Evolutionary conservation across 2,888 invertebrate species (phyloP), one percentile per base, ranked within the genome.

Genomic region (Eueremaeus valkanovi): DNA sequence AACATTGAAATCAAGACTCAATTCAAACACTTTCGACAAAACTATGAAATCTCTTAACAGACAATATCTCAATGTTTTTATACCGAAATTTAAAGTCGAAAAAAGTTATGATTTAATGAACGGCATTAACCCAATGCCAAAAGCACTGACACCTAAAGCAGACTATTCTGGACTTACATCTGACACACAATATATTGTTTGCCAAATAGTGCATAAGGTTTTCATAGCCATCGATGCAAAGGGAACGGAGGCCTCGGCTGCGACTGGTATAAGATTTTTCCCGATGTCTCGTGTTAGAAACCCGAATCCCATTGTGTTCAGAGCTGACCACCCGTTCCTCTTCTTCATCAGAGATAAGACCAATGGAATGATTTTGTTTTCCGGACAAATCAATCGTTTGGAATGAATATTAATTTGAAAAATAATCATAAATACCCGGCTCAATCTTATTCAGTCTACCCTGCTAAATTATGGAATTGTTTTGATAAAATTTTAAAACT

Each of bases 301-400:
- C 2, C n/a, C n/a, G 11, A 11, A 33, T 5, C 8, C 36, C 3
- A 63, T n/a, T 18, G 5, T 18, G n/a, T 63, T 63, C 33, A 63
- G n/a, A 63, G 63, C 63, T 33, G 63, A 63, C 21, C 63, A 63
- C 36, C 63, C 63, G 5, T 63, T 63, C n/a, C 36, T 63, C 5
- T 63, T 33, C 21, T 36, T 33, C n/a, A 63, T 63, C 6, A 31
- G 31, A 29, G 63, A 63, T n/a, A 33, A 63, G n/a, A 33, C 18
- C 8, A 63, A 63, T 63, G 1, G 5, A n/a, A 36, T 63, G n/a
- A 63, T 63, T 33, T 16, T 63, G 9, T 63, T 63, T 33, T 33
- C 2, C n/a, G 63, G 63, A 63, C 63, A 63, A 61, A 61, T 61
- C 8, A 61, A 61, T 31, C n/a, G n/a, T n/a, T n/a, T n/a, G n/a